Conservation (phyloP, 2,113 vertebrate genomes). For the Ctenomys sociabilis region DNA sequence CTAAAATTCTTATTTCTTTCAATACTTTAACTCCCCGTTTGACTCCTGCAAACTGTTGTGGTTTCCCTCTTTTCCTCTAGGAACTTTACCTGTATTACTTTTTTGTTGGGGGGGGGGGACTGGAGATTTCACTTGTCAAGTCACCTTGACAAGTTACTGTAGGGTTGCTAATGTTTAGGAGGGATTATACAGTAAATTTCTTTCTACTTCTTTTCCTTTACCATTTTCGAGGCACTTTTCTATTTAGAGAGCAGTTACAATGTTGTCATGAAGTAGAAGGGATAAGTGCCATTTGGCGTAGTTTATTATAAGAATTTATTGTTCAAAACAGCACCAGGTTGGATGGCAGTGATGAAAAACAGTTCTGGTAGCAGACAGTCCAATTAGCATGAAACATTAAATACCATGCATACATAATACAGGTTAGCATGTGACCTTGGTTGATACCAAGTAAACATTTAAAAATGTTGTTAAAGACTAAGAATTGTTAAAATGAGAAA, state of each 20-base stretch:
- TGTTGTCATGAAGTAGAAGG: neutral
- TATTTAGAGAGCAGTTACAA: neutral
- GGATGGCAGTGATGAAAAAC: neutral
- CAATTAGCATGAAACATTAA: neutral
- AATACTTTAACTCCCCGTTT: neutral
- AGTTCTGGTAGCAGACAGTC: constrained; percentile 11
- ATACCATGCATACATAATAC: neutral
- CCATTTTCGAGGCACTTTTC: neutral
- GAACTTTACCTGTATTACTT: constrained; percentile 3
- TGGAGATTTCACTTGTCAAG: neutral
- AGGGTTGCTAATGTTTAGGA: neutral
- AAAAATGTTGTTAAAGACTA: neutral
- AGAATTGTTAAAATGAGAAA: constrained; percentile 34
- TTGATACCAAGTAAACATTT: neutral
- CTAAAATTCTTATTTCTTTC: constrained; percentile 1
- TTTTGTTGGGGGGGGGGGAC: neutral
- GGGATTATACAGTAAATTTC: neutral
- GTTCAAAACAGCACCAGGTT: constrained; percentile 43
- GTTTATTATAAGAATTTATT: constrained; percentile 51
- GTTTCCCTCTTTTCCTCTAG: neutral
- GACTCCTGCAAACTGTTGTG: neutral
- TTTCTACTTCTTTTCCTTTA: neutral
- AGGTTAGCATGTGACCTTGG: neutral
- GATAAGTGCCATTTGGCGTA: neutral
- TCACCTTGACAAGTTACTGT: neutral